Base-by-base conservation (phyloP, 2,888 invertebrate genomes). In the Brenthis hecate region DNA sequence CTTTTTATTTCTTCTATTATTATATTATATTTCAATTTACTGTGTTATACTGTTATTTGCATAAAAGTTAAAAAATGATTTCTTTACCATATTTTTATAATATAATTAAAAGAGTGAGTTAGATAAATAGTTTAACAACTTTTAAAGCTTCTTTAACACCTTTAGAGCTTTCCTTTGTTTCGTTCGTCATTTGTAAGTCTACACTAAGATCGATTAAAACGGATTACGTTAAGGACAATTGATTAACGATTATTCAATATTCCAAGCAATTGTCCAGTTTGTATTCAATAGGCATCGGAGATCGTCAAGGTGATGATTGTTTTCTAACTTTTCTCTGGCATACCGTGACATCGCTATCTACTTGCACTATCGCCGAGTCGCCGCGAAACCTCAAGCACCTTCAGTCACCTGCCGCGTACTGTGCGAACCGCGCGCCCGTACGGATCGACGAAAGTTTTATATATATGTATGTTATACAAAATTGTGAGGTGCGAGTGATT, bases 261-360 rank as follows among this genome's bases (percentile, higher is more conserved):
- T 84, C 65, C 83, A 86, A 84, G 86, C 86, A 78, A 79, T 84
- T 84, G 78, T 48, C 28, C 48, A 74, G 75, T 84, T 78, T 74
- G 76, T 75, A 87, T 87, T 84, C 87, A 80, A 77, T 72, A 68
- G 75, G 80, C 82, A 80, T 77, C 81, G 78, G 79, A 81, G 78
- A 77, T 78, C 73, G 75, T 80, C 79, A 81, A 75, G 76, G 82
- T 78, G 81, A 80, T 68, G 79, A 81, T 82, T 78, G 84, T 85
- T 89, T 86, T 87, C 86, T 87, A 85, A 81, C 65, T 86, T 88
- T 88, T 89, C 87, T 85, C 88, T 85, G 82, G 79, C 80, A 78
- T 80, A 75, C 79, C 79, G 81, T 87, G 88, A 85, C 88, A 86
- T 86, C 76, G 85, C 86, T 84, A 80, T 86, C 86, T 85, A 86